These are phyloP conservation scores for Cygnus atratus DNA, from an alignment of 2,113 vertebrate species.

Conservation along the genomic window DNA sequence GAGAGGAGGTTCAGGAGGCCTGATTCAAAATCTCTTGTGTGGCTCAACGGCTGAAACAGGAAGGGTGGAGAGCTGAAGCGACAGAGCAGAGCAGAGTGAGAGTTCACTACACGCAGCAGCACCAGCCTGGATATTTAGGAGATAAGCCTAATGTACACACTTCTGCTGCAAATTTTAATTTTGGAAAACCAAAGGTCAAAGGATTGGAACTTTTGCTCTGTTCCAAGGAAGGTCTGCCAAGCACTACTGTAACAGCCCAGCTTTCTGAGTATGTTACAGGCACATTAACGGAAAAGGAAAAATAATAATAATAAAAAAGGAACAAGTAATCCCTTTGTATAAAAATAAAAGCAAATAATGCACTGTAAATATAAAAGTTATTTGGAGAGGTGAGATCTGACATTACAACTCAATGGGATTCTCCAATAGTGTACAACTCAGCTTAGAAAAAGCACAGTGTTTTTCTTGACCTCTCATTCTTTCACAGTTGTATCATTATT, in stretches of 20 bases:
- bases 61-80: constrained; percentile 17
- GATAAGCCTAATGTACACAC: constrained; percentile 13
- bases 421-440: background rate
- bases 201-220: constrained; percentile 19
- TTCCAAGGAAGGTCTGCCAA: background rate
- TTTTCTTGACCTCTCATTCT: background rate
- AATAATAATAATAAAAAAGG: background rate
- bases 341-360: constrained; percentile 44
- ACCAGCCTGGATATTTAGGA: background rate
- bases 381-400: constrained; percentile 3
- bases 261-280: background rate
- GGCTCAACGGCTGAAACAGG: constrained; percentile 12
- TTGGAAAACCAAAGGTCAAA: constrained; percentile 44
- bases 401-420: background rate
- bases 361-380: background rate
- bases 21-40: constrained; percentile 3
- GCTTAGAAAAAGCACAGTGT: background rate
- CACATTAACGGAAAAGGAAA: background rate
- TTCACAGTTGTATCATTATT: background rate
- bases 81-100: background rate
- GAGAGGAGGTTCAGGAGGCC: constrained; percentile 1
- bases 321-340: constrained; percentile 42
- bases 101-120: background rate
- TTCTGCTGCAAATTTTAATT: constrained; percentile 22
- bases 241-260: constrained; percentile 4